Conservation (phyloP, 2,888 invertebrate species). For the Epinotia demarniana region DNA sequence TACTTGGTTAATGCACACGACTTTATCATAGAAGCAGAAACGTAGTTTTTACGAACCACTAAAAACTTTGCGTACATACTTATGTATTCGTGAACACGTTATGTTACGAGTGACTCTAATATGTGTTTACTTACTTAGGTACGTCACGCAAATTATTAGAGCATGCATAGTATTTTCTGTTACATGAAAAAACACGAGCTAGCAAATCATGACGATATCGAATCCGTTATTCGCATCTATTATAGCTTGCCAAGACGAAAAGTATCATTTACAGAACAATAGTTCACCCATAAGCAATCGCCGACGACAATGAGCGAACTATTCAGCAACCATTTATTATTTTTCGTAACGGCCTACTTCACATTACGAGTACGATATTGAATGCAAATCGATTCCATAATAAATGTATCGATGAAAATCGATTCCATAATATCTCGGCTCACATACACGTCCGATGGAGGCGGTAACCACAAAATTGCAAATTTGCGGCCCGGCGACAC, state of each 20-base stretch:
- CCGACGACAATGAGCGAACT: constrained; percentile 41
- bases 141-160: not conserved
- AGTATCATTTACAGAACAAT: constrained; percentile 49
- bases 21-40: too few species aligned
- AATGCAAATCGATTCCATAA: constrained; percentile 43
- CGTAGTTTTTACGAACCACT: too few species aligned
- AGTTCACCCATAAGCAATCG: constrained; percentile 51
- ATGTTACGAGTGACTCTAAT: not conserved
- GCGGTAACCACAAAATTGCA: constrained; percentile 44
- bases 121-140: not conserved
- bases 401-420: constrained; percentile 39
- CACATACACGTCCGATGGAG: constrained; percentile 37
- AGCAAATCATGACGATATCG: not conserved
- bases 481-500: constrained; percentile 42
- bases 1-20: too few species aligned
- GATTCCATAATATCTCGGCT: constrained; percentile 35
- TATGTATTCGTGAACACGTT: not conserved
- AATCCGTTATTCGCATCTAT: constrained; percentile 19
- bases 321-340: constrained; percentile 47
- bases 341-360: constrained; percentile 45
- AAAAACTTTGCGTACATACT: too few species aligned
- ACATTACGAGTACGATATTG: constrained; percentile 39
- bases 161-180: not conserved
- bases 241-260: constrained; percentile 46
- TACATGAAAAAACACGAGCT: not conserved